phyloP scores from a whole-genome alignment of 2,797 vertebrate genomes.

The Oreochromis mossambicus region DNA sequence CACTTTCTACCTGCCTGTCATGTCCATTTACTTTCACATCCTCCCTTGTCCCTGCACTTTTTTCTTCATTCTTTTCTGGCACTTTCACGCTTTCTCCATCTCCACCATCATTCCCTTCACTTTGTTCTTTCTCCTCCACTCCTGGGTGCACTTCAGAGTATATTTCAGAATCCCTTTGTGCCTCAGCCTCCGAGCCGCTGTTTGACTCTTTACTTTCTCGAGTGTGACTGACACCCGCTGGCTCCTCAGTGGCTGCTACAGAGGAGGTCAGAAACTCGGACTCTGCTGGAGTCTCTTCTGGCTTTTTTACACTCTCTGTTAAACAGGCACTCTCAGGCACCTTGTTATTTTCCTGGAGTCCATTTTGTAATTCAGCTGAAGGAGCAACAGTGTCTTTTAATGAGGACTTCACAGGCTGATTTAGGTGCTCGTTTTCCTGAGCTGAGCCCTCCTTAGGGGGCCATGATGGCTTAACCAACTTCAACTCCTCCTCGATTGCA shows the following conservation, averaged over 20 bases:
- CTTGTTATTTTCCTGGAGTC: conserved; percentile 31
- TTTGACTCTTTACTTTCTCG: conserved; percentile 39
- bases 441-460: conserved; percentile 77
- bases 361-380: conserved; percentile 36
- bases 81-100: conserved; percentile 24
- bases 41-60: conserved; percentile 31
- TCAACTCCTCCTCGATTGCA: conserved; percentile 80
- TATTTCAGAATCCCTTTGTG: conserved; percentile 34
- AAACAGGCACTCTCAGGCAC: neutral
- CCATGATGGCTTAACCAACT: conserved; percentile 87
- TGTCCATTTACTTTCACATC: conserved; percentile 64
- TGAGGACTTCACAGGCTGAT: conserved; percentile 27
- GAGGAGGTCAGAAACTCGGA: neutral
- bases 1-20: conserved; percentile 26
- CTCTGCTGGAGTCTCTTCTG: conserved; percentile 22
- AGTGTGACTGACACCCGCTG: conserved; percentile 6
- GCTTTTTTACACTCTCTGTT: conserved; percentile 13
- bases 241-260: neutral
- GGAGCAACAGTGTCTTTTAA: conserved; percentile 53
- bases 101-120: conserved; percentile 8
- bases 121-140: conserved; percentile 15
- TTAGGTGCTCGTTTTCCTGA: conserved; percentile 48
- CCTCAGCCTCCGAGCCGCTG: neutral
- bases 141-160: conserved; percentile 38
- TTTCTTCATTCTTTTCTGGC: conserved; percentile 27